These are phyloP conservation scores for Heliocidaris erythrogramma DNA, from an alignment of 35 echinoderm and acorn worm genomes.

Conservation along the genomic window DNA sequence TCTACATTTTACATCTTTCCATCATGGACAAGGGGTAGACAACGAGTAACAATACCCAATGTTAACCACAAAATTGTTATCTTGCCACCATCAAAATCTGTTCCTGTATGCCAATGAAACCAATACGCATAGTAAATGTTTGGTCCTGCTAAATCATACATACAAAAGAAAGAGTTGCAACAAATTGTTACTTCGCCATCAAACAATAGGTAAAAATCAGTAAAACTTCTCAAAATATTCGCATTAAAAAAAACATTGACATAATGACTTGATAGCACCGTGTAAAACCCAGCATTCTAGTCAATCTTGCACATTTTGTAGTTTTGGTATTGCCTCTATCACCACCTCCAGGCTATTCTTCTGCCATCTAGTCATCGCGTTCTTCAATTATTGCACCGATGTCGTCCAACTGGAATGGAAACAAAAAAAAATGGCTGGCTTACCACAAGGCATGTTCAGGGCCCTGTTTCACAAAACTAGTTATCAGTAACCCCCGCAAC, in stretches of 20 bases:
- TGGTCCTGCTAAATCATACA: background rate
- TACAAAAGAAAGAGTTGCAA: background rate
- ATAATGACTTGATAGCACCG: background rate
- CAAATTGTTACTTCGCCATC: background rate
- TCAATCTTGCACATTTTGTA: background rate
- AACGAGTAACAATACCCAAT: no score
- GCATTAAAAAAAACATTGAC: background rate
- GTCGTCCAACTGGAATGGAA: constrained; percentile 35
- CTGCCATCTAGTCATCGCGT: constrained; percentile 1
- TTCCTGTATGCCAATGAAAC: background rate
- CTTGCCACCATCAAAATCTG: background rate
- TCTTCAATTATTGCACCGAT: constrained; percentile 46
- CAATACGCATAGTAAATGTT: background rate
- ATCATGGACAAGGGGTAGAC: no score
- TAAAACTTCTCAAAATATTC: background rate
- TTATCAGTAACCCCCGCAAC: no score
- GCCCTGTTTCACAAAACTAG: no score
- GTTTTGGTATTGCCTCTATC: background rate
- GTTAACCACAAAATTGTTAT: no score
- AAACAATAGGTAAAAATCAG: background rate
- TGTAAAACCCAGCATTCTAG: background rate
- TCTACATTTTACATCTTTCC: no score
- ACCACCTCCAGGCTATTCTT: background rate
- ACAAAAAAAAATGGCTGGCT: background rate
- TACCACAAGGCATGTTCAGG: background rate